Conservation (phyloP, 2,113 vertebrate species). For the Gasterosteus nipponicus region DNA sequence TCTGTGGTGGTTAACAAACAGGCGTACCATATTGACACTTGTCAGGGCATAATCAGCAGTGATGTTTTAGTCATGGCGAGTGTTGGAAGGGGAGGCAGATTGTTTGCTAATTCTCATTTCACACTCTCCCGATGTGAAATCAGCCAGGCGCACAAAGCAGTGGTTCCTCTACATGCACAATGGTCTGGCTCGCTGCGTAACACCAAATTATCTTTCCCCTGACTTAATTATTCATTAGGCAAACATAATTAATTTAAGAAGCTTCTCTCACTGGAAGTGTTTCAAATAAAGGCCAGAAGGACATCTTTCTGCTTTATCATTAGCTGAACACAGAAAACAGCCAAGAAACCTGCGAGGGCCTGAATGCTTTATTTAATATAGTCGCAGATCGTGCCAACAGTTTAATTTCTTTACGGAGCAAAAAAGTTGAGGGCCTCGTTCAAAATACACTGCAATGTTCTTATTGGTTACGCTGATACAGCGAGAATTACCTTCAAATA, state of each 20-base stretch:
- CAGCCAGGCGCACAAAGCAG: slow-evolving; percentile 67
- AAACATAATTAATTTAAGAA: slow-evolving; percentile 82
- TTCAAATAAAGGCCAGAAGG: slow-evolving; percentile 77
- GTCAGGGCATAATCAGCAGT: slow-evolving; percentile 72
- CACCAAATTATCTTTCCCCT: slow-evolving; percentile 78
- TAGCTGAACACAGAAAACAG: slow-evolving; percentile 50
- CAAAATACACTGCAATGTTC: not conserved
- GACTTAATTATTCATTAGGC: slow-evolving; percentile 82
- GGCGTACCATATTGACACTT: slow-evolving; percentile 67
- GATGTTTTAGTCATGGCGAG: slow-evolving; percentile 74
- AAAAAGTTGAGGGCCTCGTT: not conserved
- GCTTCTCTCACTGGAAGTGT: slow-evolving; percentile 76
- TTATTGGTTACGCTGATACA: slow-evolving; percentile 16
- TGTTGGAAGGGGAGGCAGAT: slow-evolving; percentile 72
- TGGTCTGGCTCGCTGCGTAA: slow-evolving; percentile 71
- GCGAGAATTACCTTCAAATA: not conserved
- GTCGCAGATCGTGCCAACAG: slow-evolving; percentile 28
- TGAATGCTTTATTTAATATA: slow-evolving; percentile 35
- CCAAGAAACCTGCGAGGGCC: slow-evolving; percentile 51
- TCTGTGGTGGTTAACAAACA: slow-evolving; percentile 61
- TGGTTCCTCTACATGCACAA: slow-evolving; percentile 70
- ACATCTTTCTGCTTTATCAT: slow-evolving; percentile 73
- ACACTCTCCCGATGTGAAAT: slow-evolving; percentile 74
- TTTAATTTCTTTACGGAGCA: not conserved
- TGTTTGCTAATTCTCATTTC: slow-evolving; percentile 80